Evolutionary conservation across 2,797 vertebrate genomes (phyloP), one percentile per base, ranked within the genome.

Genomic region (Spinibarbus caldwelli): DNA sequence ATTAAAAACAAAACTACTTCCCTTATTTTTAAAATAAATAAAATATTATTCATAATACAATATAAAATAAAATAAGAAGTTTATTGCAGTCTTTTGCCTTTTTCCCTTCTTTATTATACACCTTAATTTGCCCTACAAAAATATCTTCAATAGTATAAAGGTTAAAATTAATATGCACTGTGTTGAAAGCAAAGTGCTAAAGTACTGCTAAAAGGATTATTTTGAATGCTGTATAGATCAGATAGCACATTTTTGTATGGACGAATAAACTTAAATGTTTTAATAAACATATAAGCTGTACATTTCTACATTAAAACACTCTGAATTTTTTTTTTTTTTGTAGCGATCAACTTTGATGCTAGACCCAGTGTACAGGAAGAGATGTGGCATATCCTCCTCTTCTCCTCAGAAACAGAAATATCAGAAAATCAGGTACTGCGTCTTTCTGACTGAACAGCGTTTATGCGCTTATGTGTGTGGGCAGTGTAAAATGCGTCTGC

Each of bases 321-420:
- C n/a, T n/a, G n/a, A n/a, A n/a, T n/a, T n/a, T n/a, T n/a, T n/a
- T n/a, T n/a, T 38, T 11, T 70, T 82, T 66, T 78, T 82, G 3
- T 87, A 96, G 95, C 94, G 86, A 85, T 94, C 95, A 14, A 95
- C 95, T 6, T 88, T 95, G 47, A 75, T 92, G 85, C 88, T 95
- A 17, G 94, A 95, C 71, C 93, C 92, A 1, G 86, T 89, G 64
- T 91, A 94, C 89, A 92, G 91, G 19, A 89, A 80, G 77, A 90
- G 86, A 85, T 91, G 87, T 82, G 83, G 86, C 4, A 2, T 83
- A 4, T 85, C 83, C 0, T 83, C 88, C 1, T 82, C 86, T 2
- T 80, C 88, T 17, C 81, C 86, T 12, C 83, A 80, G 29, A 92
- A 86, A 23, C 82, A 5, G n/a, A 85, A 17, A 59, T 85, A 83